phyloP scores from a whole-genome alignment of 2,888 invertebrate genomes.

The Polietes domitor region DNA sequence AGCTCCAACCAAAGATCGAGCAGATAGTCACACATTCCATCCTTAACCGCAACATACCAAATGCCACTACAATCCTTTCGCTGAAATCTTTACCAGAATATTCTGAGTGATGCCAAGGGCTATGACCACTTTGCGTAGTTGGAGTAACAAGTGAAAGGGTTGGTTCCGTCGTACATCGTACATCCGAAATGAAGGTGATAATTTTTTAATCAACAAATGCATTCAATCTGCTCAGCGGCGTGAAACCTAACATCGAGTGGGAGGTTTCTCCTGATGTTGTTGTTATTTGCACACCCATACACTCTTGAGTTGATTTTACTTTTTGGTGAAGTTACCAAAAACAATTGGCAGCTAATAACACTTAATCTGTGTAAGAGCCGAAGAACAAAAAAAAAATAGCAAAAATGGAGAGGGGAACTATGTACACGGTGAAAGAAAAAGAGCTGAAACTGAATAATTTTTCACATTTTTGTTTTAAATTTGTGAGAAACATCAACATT shows the following conservation, averaged over 20 bases:
- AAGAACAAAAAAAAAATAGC: background rate
- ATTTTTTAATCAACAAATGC: slow-evolving; percentile 81
- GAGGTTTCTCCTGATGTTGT: slow-evolving; percentile 11
- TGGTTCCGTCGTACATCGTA: no score
- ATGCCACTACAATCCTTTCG: background rate
- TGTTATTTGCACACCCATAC: slow-evolving; percentile 42
- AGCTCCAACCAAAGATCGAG: background rate
- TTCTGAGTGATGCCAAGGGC: slow-evolving; percentile 3
- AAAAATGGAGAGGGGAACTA: background rate
- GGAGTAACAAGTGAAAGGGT: slow-evolving; percentile 8
- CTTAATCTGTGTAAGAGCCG: slow-evolving; percentile 72
- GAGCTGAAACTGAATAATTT: no score
- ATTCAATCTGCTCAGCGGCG: slow-evolving; percentile 77
- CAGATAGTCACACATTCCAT: background rate
- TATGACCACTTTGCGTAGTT: background rate
- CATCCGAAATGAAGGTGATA: slow-evolving; percentile 70
- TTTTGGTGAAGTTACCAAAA: slow-evolving; percentile 70
- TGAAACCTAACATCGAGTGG: slow-evolving; percentile 52
- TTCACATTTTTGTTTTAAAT: no score
- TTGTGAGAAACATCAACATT: no score
- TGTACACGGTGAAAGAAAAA: slow-evolving; percentile 47
- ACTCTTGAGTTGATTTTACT: slow-evolving; percentile 66
- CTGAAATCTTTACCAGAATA: background rate
- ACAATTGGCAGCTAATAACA: slow-evolving; percentile 79
- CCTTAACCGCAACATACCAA: background rate